Percentiles rank a stretch among this genome's conserved stretches.
These are phyloP conservation scores for Aphidius colemani DNA, from an alignment of 2,888 invertebrate genomes.

Conservation along the genomic window DNA sequence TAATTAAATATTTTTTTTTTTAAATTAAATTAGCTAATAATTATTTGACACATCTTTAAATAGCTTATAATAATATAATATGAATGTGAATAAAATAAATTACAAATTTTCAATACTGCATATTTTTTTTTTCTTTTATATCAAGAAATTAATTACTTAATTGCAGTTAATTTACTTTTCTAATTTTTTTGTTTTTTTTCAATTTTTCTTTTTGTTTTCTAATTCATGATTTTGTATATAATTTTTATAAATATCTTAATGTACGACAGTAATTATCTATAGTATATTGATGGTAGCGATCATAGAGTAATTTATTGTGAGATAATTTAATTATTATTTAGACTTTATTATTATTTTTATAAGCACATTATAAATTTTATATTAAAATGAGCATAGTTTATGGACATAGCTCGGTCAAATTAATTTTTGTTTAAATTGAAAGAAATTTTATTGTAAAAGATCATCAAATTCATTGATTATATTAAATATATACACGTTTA, in stretches of 20 bases:
- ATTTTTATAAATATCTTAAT: no score
- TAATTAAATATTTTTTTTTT: no score
- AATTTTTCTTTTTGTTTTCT: no score
- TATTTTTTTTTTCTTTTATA: constrained; percentile 50
- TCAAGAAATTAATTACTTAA: constrained; percentile 47
- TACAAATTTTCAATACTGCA: constrained; percentile 57
- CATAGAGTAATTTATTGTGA: no score
- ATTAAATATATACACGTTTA: constrained; percentile 40
- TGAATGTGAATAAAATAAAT: constrained; percentile 49
- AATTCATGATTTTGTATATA: no score
- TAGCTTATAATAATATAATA: constrained; percentile 37
- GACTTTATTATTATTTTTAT: no score
- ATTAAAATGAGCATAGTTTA: no score
- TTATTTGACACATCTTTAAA: constrained; percentile 40
- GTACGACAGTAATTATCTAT: no score
- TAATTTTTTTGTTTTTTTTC: constrained; percentile 6
- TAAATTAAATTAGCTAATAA: constrained; percentile 13
- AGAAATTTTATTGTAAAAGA: constrained; percentile 18
- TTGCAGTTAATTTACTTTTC: constrained; percentile 36
- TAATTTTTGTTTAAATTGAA: constrained; percentile 14
- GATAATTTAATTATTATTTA: no score
- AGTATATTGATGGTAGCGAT: no score
- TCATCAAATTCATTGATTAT: constrained; percentile 12
- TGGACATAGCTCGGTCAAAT: constrained; percentile 6
- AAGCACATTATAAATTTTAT: no score